Conservation (phyloP, 2,888 invertebrate genomes). For the Pseudoips prasinana region DNA sequence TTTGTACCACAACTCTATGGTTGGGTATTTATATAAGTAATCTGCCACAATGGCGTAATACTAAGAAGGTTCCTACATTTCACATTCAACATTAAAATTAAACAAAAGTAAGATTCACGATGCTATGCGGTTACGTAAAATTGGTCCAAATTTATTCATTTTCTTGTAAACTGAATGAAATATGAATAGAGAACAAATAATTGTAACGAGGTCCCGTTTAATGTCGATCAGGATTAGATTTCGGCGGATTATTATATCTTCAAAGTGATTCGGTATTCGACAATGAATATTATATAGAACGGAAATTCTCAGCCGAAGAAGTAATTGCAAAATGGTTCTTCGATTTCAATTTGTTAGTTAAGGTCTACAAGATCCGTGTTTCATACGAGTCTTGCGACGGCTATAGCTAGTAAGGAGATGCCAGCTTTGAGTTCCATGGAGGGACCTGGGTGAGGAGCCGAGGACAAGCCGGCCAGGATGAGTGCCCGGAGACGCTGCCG, state of each 20-base stretch:
- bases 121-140: slow-evolving; percentile 71
- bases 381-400: slow-evolving; percentile 71
- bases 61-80: slow-evolving; percentile 24
- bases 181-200: slow-evolving; percentile 8
- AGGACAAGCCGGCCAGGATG: slow-evolving; percentile 83
- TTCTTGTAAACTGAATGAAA: slow-evolving; percentile 29
- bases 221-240: slow-evolving; percentile 9
- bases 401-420: slow-evolving; percentile 62
- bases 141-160: slow-evolving; percentile 72
- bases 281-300: not conserved
- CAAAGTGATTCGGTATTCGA: not conserved
- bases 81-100: slow-evolving; percentile 46
- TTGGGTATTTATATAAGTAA: not conserved
- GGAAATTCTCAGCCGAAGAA: slow-evolving; percentile 1
- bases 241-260: not conserved
- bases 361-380: slow-evolving; percentile 24
- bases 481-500: slow-evolving; percentile 82
- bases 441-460: slow-evolving; percentile 56
- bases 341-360: slow-evolving; percentile 20
- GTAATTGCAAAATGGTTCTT: slow-evolving; percentile 7
- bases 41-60: not conserved
- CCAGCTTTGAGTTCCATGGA: slow-evolving; percentile 56
- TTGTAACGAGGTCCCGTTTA: slow-evolving; percentile 19
- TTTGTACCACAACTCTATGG: slow-evolving; percentile 10
- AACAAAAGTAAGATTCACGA: slow-evolving; percentile 35